phyloP scores from a whole-genome alignment of 2,113 vertebrate species.

The Leuciscus idus region DNA sequence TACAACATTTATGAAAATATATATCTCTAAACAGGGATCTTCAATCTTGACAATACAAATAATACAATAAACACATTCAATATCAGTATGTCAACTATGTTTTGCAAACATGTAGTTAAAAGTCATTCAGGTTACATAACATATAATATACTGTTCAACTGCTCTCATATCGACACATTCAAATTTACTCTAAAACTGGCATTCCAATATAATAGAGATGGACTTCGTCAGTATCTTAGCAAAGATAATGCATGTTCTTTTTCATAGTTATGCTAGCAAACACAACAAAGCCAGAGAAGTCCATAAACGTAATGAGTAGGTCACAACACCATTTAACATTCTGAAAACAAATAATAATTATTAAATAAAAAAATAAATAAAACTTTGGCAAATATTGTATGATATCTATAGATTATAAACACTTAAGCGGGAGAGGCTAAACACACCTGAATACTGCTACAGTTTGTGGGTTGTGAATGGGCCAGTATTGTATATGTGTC shows the following conservation, averaged over 20 bases:
- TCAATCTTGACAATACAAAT: slow-evolving; percentile 97
- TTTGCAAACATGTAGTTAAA: slow-evolving; percentile 96
- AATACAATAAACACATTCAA: slow-evolving; percentile 99
- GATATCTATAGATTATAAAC: slow-evolving; percentile 58
- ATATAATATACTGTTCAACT: slow-evolving; percentile 82
- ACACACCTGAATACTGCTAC: slow-evolving; percentile 77
- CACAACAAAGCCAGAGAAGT: slow-evolving; percentile 65
- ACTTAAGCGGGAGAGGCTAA: slow-evolving; percentile 56
- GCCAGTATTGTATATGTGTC: slow-evolving; percentile 57
- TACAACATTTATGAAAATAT: slow-evolving; percentile 99
- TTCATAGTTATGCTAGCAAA: slow-evolving; percentile 71
- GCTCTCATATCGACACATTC: slow-evolving; percentile 88
- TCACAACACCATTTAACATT: slow-evolving; percentile 65
- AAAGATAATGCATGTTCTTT: slow-evolving; percentile 76
- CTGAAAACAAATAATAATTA: slow-evolving; percentile 57
- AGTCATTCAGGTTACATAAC: slow-evolving; percentile 97
- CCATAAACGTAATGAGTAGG: slow-evolving; percentile 68
- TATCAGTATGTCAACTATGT: slow-evolving; percentile 88
- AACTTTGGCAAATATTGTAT: slow-evolving; percentile 78
- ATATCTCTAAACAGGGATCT: slow-evolving; percentile 97
- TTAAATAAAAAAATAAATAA: slow-evolving; percentile 28
- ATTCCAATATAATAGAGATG: slow-evolving; percentile 76
- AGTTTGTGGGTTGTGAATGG: slow-evolving; percentile 66
- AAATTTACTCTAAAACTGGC: slow-evolving; percentile 82
- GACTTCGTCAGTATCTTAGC: slow-evolving; percentile 66